phyloP scores from a whole-genome alignment of 2,888 invertebrate species.

The Smittia aterrima region DNA sequence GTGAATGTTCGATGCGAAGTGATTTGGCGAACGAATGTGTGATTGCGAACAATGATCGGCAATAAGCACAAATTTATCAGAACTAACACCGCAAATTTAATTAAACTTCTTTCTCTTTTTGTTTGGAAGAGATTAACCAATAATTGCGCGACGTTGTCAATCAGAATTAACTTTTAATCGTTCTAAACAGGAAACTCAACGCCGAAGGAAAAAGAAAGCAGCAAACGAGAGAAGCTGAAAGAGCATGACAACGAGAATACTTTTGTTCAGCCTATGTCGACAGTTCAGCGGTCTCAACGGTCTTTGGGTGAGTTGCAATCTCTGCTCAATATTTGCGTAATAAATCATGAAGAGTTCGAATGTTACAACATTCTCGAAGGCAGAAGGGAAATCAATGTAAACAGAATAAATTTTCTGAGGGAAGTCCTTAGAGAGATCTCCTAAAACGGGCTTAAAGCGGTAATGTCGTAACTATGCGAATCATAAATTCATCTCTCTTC shows the following conservation, averaged over 20 bases:
- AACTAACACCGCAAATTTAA: neutral
- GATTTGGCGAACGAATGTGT: neutral
- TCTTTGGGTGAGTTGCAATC: conserved; percentile 29
- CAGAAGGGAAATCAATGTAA: neutral
- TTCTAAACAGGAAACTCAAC: conserved; percentile 23
- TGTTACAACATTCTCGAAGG: too few species aligned
- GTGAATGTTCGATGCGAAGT: neutral
- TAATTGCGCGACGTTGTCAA: neutral
- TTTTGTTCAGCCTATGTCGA: conserved; percentile 19
- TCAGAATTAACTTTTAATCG: neutral
- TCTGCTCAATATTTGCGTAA: neutral
- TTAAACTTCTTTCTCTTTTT: neutral
- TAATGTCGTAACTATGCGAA: neutral
- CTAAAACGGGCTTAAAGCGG: neutral
- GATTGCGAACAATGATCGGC: neutral
- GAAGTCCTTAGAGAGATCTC: neutral
- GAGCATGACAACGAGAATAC: conserved; percentile 15
- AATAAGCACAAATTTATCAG: neutral
- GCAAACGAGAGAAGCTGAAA: conserved; percentile 30
- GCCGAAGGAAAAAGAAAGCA: conserved; percentile 35
- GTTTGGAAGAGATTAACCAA: neutral
- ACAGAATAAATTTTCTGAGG: neutral
- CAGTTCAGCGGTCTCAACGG: conserved; percentile 33
- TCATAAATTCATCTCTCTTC: neutral
- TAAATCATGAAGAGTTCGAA: neutral